These are phyloP conservation scores for Eulemur macaco DNA, from an alignment of 2,113 vertebrate genomes.

Conservation along the genomic window DNA sequence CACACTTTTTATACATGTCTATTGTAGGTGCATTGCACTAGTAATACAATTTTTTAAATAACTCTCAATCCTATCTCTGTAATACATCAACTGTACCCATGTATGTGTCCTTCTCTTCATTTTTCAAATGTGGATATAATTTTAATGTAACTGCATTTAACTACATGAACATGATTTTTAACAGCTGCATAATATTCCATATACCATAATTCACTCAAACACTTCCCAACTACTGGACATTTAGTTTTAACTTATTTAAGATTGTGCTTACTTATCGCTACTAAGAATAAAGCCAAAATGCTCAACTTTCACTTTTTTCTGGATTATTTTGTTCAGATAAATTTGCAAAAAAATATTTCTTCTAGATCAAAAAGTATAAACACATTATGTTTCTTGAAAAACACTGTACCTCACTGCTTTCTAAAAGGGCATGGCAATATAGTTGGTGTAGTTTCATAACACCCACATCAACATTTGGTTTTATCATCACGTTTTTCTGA, in stretches of 20 bases:
- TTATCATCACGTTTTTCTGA: neutral
- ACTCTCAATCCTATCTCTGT: neutral
- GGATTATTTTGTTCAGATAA: neutral
- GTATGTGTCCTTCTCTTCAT: neutral
- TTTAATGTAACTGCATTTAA: neutral
- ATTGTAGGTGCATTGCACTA: neutral
- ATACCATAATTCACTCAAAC: neutral
- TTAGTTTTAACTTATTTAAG: constrained; percentile 11
- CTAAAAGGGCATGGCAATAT: neutral
- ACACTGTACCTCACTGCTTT: neutral
- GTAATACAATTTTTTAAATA: neutral
- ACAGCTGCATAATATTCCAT: neutral
- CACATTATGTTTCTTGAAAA: neutral
- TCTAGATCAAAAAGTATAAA: neutral
- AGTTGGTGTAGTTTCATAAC: neutral
- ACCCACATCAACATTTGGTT: neutral
- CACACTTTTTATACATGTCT: neutral
- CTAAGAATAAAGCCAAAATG: neutral
- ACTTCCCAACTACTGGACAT: neutral
- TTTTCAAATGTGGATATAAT: neutral
- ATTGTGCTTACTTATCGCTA: neutral
- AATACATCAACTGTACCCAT: neutral
- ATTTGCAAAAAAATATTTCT: neutral
- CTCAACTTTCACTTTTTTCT: neutral
- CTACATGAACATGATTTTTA: neutral